These are phyloP conservation scores for Amiota communis DNA, from an alignment of 2,888 invertebrate genomes.

Conservation along the genomic window DNA sequence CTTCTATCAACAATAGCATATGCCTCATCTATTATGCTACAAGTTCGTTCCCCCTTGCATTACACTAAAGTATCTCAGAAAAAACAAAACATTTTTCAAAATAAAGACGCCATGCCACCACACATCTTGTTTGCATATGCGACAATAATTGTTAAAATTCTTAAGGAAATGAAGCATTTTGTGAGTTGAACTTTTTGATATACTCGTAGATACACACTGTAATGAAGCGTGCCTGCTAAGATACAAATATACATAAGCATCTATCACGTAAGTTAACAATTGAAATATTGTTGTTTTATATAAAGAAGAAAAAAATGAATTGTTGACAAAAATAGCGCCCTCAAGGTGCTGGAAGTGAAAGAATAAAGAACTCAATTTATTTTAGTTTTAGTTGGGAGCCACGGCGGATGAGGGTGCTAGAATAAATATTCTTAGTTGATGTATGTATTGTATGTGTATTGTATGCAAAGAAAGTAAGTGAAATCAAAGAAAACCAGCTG, in stretches of 20 bases:
- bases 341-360: conserved; percentile 21
- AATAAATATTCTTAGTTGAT: no score
- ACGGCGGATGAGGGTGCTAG: no score
- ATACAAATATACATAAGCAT: not conserved
- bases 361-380: no score
- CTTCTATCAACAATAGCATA: conserved; percentile 48
- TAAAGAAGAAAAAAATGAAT: conserved; percentile 53
- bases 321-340: conserved; percentile 62
- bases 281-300: conserved; percentile 40
- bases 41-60: conserved; percentile 26
- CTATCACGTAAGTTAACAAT: conserved; percentile 41
- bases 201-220: conserved; percentile 21
- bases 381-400: no score
- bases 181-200: conserved; percentile 63
- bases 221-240: conserved; percentile 31
- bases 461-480: no score
- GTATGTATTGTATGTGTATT: no score
- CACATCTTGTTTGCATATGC: not conserved
- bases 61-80: conserved; percentile 31
- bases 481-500: no score
- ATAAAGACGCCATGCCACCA: conserved; percentile 53
- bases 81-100: conserved; percentile 52
- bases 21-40: conserved; percentile 33
- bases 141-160: conserved; percentile 52
- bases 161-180: conserved; percentile 63